Evolutionary conservation across 2,113 vertebrate genomes (phyloP).

Genomic region (Cyprinus carpio): DNA sequence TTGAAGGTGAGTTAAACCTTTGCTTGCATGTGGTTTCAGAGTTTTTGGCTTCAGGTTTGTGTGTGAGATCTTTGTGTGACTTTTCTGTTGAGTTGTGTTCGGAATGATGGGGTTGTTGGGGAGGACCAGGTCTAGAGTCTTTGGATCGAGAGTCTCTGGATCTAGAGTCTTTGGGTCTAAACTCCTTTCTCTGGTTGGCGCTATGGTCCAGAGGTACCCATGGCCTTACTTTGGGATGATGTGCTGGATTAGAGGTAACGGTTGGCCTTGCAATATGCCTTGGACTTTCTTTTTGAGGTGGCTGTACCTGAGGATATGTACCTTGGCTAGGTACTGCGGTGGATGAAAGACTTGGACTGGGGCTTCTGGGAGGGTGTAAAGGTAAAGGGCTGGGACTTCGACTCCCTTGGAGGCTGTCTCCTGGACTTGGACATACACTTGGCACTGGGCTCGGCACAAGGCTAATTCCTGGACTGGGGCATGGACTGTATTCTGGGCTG

Average conservation of each 20-base stretch:
- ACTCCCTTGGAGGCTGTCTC: constrained; percentile 61
- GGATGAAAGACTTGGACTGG: constrained; percentile 63
- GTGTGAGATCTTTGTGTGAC: constrained; percentile 18
- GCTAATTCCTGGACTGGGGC: constrained; percentile 64
- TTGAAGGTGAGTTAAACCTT: constrained; percentile 39
- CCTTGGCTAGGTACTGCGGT: constrained; percentile 44
- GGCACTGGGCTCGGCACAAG: constrained; percentile 63
- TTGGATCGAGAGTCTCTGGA: constrained; percentile 40
- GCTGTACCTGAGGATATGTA: constrained; percentile 56
- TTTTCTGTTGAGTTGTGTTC: constrained; percentile 19
- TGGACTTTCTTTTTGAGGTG: constrained; percentile 52
- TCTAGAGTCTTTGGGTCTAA: constrained; percentile 51
- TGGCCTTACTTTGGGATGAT: constrained; percentile 62
- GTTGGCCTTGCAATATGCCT: constrained; percentile 46
- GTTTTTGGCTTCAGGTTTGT: constrained; percentile 50
- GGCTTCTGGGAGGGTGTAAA: constrained; percentile 66
- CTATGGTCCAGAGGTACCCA: constrained; percentile 55
- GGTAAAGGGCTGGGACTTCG: constrained; percentile 66
- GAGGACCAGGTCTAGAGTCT: constrained; percentile 39
- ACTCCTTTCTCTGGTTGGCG: constrained; percentile 50
- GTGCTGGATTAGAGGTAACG: constrained; percentile 50
- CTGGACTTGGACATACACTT: constrained; percentile 72
- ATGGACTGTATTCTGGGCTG: constrained; percentile 77
- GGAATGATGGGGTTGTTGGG: neutral
- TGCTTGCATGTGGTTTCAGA: constrained; percentile 59